Evolutionary conservation across 1,140 invertebrate genomes (phyloP).

Genomic region (Yoshiicerus persimilis): DNA sequence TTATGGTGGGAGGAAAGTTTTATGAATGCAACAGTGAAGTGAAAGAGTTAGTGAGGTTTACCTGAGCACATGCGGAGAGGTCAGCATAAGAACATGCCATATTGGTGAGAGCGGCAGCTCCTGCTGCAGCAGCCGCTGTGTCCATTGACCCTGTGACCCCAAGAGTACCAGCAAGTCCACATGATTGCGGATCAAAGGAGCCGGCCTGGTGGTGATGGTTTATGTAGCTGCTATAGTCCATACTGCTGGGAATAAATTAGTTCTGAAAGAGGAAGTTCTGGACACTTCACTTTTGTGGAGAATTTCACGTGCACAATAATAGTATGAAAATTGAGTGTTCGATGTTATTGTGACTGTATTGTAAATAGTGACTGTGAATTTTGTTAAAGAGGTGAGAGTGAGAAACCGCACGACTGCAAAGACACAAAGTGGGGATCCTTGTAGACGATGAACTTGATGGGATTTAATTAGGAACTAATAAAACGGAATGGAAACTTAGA

Average conservation of each 20-base stretch:
- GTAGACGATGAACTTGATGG: too few relatives aligned
- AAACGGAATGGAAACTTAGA: background rate
- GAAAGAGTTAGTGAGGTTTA: conserved; percentile 61
- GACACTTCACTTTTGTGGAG: background rate
- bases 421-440: background rate
- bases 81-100: conserved; percentile 80
- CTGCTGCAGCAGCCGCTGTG: conserved; percentile 64
- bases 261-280: background rate
- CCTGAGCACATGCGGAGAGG: conserved; percentile 80
- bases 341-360: conserved; percentile 15
- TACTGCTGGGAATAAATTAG: conserved; percentile 2
- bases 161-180: conserved; percentile 46
- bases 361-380: background rate
- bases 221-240: conserved; percentile 50
- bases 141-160: conserved; percentile 57
- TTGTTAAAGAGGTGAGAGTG: background rate
- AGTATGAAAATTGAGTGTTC: conserved; percentile 15
- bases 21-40: conserved; percentile 52
- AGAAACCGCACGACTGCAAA: background rate
- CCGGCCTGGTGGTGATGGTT: conserved; percentile 48
- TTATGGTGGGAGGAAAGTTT: background rate
- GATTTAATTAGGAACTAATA: too few relatives aligned
- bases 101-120: conserved; percentile 62
- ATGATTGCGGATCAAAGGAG: conserved; percentile 49
- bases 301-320: too few relatives aligned